Evolutionary conservation across 2,888 invertebrate genomes (phyloP), one percentile per base, ranked within the genome.

Genomic region (Lapara coniferarum): DNA sequence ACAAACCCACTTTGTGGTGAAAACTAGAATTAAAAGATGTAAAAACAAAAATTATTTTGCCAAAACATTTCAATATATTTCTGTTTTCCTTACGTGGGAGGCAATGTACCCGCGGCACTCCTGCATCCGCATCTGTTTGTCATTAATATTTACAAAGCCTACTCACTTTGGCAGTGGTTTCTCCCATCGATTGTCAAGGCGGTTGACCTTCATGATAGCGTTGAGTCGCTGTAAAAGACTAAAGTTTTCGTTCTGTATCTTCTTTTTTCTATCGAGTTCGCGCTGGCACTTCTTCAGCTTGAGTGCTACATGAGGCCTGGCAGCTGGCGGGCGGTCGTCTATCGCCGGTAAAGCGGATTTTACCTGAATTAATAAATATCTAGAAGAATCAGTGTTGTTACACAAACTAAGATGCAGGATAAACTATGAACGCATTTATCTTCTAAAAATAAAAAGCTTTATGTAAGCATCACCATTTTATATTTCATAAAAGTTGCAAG

Each of bases 201-300:
- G 90, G 81, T 95, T 96, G 53, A 92, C 95, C 71, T 88, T 90
- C 96, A 96, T 96, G 77, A 97, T 95, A 75, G 94, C 92, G 70
- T 92, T 92, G 74, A 97, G 91, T 66, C 96, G 95, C 88, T 96
- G 96, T 76, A 97, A 88, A 70, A 97, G 86, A 59, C 95, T 94
- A 78, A 95, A 94, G 89, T 97, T 97, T 80, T 97, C 96, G 67
- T 90, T 89, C 85, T 95, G 95, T 59, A 97, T 96, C 86, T 94
- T 94, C 70, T 89, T 84, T 75, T 94, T 94, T 55, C 97, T 93
- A 81, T 97, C 97, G 52, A 90, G 90, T 88, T 97, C 97, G 55
- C 94, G 94, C 84, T 96, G 96, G 67, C 94, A 89, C 83, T 96
- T 96, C 89, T 97, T 97, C 72, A 95, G 90, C 84, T 97, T 97